Evolutionary conservation across 2,113 vertebrate species (phyloP).

Genomic region (Eudyptes chrysolophus): DNA sequence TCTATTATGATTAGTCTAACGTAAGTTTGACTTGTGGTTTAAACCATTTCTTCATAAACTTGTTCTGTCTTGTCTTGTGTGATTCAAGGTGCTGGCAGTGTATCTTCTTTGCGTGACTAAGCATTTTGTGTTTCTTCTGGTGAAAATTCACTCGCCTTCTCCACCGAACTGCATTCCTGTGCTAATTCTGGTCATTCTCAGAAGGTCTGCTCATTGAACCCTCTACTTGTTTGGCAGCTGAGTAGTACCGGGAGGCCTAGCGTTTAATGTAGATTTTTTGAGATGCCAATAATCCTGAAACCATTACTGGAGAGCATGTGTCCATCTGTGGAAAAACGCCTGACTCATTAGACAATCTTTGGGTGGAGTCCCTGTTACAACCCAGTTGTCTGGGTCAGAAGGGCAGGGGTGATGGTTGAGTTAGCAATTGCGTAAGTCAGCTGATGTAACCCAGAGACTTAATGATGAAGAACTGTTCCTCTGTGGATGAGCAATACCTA

Average conservation of each 20-base stretch:
- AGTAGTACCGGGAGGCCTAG: neutral
- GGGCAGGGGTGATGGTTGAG: neutral
- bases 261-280: neutral
- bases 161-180: neutral
- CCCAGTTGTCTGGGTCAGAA: slow-evolving; percentile 1
- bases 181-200: neutral
- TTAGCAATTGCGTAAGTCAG: neutral
- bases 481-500: neutral
- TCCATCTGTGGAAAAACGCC: neutral
- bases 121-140: neutral
- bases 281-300: neutral
- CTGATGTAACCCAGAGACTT: neutral
- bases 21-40: neutral
- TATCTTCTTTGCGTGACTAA: neutral
- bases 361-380: neutral
- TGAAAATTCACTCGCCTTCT: neutral
- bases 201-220: neutral
- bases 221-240: neutral
- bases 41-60: neutral
- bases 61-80: neutral
- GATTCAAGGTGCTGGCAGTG: neutral
- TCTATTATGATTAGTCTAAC: neutral
- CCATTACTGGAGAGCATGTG: neutral
- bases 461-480: neutral
- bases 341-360: neutral